phyloP scores from a whole-genome alignment of 2,113 vertebrate genomes.

The Nothobranchius kuhntae region DNA sequence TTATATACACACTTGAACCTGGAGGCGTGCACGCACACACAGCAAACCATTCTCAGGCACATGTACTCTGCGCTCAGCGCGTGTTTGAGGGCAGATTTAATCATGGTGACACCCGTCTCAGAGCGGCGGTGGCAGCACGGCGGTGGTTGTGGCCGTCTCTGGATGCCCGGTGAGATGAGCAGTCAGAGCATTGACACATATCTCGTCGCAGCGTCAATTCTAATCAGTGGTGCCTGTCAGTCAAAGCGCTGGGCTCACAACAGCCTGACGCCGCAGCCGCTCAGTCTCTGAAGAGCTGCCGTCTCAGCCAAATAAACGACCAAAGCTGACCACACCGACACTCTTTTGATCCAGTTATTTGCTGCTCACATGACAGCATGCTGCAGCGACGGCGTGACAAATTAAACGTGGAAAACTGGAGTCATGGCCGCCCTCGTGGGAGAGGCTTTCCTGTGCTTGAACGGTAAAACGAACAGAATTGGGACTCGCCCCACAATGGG shows the following conservation, averaged over 20 bases:
- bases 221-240: slow-evolving; percentile 76
- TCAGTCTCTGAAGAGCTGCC: slow-evolving; percentile 47
- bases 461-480: background rate
- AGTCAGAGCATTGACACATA: slow-evolving; percentile 78
- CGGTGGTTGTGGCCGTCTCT: slow-evolving; percentile 59
- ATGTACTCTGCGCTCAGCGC: slow-evolving; percentile 22
- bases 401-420: slow-evolving; percentile 29
- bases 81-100: slow-evolving; percentile 65
- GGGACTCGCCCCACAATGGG: background rate
- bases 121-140: slow-evolving; percentile 52
- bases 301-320: slow-evolving; percentile 55
- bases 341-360: slow-evolving; percentile 38
- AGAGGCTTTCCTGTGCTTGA: slow-evolving; percentile 8
- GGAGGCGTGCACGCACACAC: slow-evolving; percentile 29
- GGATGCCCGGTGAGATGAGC: slow-evolving; percentile 77
- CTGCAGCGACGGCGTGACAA: slow-evolving; percentile 21
- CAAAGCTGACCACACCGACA: slow-evolving; percentile 52
- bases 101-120: slow-evolving; percentile 67
- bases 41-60: slow-evolving; percentile 8
- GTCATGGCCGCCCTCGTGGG: background rate
- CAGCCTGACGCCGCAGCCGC: slow-evolving; percentile 45
- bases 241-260: slow-evolving; percentile 47
- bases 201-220: slow-evolving; percentile 79
- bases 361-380: slow-evolving; percentile 14
- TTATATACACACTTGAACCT: slow-evolving; percentile 26